These are phyloP conservation scores for Manis javanica DNA, from an alignment of 2,797 vertebrate species.

Conservation along the genomic window DNA sequence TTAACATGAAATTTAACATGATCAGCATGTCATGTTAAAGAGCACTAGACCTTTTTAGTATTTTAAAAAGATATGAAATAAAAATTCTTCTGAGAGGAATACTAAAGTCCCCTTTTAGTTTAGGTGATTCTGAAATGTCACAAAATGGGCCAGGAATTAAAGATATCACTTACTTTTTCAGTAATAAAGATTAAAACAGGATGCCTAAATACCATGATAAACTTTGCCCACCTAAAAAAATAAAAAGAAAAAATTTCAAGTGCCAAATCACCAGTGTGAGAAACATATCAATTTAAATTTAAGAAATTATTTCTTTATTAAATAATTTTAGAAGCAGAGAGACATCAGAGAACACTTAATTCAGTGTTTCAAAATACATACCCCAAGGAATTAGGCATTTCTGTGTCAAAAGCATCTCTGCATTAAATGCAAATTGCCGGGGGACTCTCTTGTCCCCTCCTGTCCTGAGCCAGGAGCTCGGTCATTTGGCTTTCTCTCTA, in stretches of 20 bases:
- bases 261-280: background rate
- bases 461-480: too few relatives aligned
- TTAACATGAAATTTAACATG: background rate
- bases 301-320: background rate
- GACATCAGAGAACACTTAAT: background rate
- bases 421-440: background rate
- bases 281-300: background rate
- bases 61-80: background rate
- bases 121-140: background rate
- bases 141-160: slow-evolving; percentile 39
- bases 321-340: background rate
- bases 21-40: background rate
- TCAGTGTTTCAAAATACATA: background rate
- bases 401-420: background rate
- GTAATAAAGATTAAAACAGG: slow-evolving; percentile 92
- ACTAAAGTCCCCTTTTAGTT: slow-evolving; percentile 14
- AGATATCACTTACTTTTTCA: slow-evolving; percentile 91
- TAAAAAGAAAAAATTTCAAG: slow-evolving; percentile 50
- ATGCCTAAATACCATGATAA: slow-evolving; percentile 86
- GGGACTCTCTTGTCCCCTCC: too few relatives aligned
- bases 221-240: slow-evolving; percentile 92
- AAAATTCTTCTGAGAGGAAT: slow-evolving; percentile 13
- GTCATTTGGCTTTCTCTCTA: too few relatives aligned
- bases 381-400: background rate
- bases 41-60: background rate